Evolutionary conservation across 2,113 vertebrate genomes (phyloP).

Genomic region (Brienomyrus brachyistius): DNA sequence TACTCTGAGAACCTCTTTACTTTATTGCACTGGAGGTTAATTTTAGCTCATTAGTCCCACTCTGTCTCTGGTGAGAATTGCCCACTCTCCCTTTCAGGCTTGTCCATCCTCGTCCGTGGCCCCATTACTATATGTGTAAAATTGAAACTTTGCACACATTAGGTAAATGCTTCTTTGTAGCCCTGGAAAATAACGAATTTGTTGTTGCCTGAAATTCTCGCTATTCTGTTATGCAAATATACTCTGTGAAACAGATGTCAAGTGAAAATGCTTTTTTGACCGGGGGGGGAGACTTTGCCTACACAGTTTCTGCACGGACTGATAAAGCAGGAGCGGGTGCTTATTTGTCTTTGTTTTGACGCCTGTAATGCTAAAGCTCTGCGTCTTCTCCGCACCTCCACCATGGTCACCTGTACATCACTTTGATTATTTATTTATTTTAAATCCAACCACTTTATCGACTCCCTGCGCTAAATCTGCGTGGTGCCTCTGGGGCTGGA

Average conservation of each 20-base stretch:
- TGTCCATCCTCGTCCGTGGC: neutral
- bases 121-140: too few relatives aligned
- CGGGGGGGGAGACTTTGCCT: neutral
- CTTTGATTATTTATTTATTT: neutral
- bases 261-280: neutral
- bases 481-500: neutral
- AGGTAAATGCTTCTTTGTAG: neutral
- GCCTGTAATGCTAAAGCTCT: neutral
- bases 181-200: neutral
- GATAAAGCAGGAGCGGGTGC: neutral
- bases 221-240: conserved; percentile 22
- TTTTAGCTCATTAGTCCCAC: conserved; percentile 17
- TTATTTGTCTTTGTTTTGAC: neutral
- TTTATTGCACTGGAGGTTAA: conserved; percentile 26
- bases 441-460: neutral
- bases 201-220: neutral
- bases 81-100: neutral
- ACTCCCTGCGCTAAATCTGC: neutral
- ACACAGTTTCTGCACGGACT: neutral
- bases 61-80: neutral
- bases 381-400: neutral
- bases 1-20: conserved; percentile 34
- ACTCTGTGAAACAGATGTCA: conserved; percentile 32
- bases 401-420: neutral
- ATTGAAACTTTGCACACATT: neutral